Base-by-base conservation (phyloP, 2,113 vertebrate species). In the Ondatra zibethicus region DNA sequence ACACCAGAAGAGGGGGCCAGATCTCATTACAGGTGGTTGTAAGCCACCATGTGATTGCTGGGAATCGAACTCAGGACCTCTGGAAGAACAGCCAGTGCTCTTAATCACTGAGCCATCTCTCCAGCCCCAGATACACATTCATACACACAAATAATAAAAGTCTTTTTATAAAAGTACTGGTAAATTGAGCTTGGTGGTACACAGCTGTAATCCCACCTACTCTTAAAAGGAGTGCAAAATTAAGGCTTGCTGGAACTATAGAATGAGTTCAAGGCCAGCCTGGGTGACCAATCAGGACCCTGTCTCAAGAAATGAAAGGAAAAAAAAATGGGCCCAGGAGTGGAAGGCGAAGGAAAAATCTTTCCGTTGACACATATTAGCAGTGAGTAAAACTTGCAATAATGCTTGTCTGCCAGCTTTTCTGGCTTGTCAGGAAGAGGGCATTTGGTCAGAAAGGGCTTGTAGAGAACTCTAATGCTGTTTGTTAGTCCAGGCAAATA, bases 351-450 rank as follows among this genome's bases (percentile, higher is more conserved):
- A 36, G 12, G 80, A 94, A 72, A 88, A 17, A 65, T 47, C 66
- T 91, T 77, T 82, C 81, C 50, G 17, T 14, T 90, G 47, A 65
- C n/a, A 36, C 9, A 0, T 82, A 88, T 85, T 39, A 52, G 55
- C 52, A 93, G 65, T 89, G 31, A 92, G 27, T 55, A 95, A 88
- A 89, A 80, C 68, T 82, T 95, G 80, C 27, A 81, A 21, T 21
- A 58, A 58, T 58, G 58, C 21, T 58, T 58, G 58, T 58, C 58
- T 21, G 58, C 58, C 58, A 58, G 33, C 55, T 80, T 70, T 61
- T 65, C 80, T 12, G 21, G 89, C 23, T 73, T 77, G 31, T 55
- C 66, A 94, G 92, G 47, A 94, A 91, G 89, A 73, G 6, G 36
- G 8, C 19, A 75, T 61, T 81, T 90, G 39, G 47, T 82, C 89